phyloP scores from a whole-genome alignment of 2,113 vertebrate species.

The Brachyhypopomus occidentalis region DNA sequence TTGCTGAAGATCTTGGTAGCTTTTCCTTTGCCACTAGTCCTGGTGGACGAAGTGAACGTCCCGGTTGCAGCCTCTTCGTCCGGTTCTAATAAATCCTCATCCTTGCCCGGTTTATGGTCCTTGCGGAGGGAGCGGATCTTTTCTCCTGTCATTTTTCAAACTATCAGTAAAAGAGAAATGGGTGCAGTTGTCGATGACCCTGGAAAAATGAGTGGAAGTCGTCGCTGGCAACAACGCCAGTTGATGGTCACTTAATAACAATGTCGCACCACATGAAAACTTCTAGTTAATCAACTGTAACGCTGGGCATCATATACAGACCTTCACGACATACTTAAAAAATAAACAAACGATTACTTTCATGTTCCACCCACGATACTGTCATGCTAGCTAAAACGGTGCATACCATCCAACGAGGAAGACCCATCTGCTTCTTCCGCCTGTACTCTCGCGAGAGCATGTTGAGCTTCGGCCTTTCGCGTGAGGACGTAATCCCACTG shows the following conservation, averaged over 20 bases:
- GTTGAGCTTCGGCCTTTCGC: background rate
- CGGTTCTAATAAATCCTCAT: slow-evolving; percentile 85
- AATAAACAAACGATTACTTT: slow-evolving; percentile 18
- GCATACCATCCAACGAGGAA: slow-evolving; percentile 57
- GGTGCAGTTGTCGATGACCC: slow-evolving; percentile 71
- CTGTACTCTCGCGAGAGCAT: slow-evolving; percentile 73
- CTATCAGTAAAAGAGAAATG: slow-evolving; percentile 44
- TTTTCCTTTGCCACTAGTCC: slow-evolving; percentile 73
- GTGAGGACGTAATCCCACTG: no score
- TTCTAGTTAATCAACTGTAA: slow-evolving; percentile 52
- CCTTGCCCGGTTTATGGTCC: slow-evolving; percentile 88
- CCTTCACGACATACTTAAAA: background rate
- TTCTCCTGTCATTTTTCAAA: slow-evolving; percentile 88
- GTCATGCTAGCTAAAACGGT: slow-evolving; percentile 41
- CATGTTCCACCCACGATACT: slow-evolving; percentile 46
- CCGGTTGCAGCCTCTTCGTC: slow-evolving; percentile 88
- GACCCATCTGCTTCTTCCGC: slow-evolving; percentile 68
- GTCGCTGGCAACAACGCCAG: slow-evolving; percentile 57
- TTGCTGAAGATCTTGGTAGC: slow-evolving; percentile 82
- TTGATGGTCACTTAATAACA: slow-evolving; percentile 45
- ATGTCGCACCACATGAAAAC: slow-evolving; percentile 69
- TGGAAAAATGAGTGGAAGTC: slow-evolving; percentile 62
- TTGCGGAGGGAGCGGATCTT: slow-evolving; percentile 92
- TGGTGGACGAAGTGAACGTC: slow-evolving; percentile 75
- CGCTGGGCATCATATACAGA: slow-evolving; percentile 39